These are phyloP conservation scores for Ianthella basta DNA, from an alignment of 37 sponge, comb jelly and placozoan genomes.

Conservation along the genomic window DNA sequence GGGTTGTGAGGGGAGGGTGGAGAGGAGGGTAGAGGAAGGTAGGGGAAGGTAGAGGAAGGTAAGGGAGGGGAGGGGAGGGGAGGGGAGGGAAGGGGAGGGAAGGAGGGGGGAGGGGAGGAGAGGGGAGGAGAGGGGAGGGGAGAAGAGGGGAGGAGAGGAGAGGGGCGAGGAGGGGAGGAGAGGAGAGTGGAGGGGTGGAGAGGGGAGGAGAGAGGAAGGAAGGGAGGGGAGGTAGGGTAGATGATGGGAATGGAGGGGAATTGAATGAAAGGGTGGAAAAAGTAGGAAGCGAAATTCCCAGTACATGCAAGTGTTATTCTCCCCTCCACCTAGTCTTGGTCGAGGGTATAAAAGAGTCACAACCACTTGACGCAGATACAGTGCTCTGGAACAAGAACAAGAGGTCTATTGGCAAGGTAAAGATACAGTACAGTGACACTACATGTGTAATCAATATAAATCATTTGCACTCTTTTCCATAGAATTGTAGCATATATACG, in stretches of 20 bases:
- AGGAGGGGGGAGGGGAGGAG: not conserved
- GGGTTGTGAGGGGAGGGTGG: not conserved
- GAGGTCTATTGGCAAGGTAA: slow-evolving; percentile 41
- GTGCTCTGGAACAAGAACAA: slow-evolving; percentile 58
- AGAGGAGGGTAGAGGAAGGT: not conserved
- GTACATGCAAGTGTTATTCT: too few species aligned
- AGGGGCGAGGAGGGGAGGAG: not conserved
- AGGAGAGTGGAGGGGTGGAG: too few species aligned
- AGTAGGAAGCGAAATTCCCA: too few species aligned
- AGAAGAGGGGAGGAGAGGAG: not conserved
- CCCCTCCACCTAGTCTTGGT: not conserved
- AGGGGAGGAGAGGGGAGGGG: not conserved
- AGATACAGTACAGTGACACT: too few species aligned
- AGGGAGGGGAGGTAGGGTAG: too few species aligned
- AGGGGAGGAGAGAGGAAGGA: too few species aligned
- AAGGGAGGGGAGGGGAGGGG: not conserved
- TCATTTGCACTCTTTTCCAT: not conserved
- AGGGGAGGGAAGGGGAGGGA: not conserved
- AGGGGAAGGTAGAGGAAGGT: not conserved
- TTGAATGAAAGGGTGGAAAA: too few species aligned
- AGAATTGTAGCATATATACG: not conserved
- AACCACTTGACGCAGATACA: slow-evolving; percentile 55
- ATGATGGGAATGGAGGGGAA: too few species aligned
- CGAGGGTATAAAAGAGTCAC: not conserved
- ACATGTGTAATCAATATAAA: not conserved